These are phyloP conservation scores for Ashinkailepas kermadecensis DNA, from an alignment of 2,888 invertebrate species.

Conservation along the genomic window DNA sequence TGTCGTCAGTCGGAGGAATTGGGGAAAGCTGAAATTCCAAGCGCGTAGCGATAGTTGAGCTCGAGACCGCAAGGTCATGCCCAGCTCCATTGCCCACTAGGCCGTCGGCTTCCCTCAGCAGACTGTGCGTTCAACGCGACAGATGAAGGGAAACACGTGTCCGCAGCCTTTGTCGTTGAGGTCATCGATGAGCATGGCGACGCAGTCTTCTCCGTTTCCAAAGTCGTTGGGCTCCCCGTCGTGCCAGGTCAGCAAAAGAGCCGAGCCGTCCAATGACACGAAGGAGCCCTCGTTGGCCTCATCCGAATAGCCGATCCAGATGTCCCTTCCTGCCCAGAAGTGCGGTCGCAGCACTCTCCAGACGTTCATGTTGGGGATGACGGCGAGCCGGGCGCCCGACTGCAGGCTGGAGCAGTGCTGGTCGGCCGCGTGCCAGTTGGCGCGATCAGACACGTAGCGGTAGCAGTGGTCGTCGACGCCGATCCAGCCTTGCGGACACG, in stretches of 20 bases:
- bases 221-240: not conserved
- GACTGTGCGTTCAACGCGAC: not conserved
- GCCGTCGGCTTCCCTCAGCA: too few species aligned
- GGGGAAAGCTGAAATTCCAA: too few species aligned
- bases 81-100: too few species aligned
- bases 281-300: not conserved
- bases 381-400: not conserved
- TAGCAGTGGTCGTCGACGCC: conserved; percentile 15
- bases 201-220: not conserved
- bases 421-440: not conserved
- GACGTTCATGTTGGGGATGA: not conserved
- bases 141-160: not conserved
- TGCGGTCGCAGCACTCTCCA: not conserved
- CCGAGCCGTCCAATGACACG: not conserved
- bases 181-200: not conserved
- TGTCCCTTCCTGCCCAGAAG: not conserved
- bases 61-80: too few species aligned
- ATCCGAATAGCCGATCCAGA: not conserved
- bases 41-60: too few species aligned
- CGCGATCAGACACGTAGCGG: not conserved
- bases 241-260: not conserved
- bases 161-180: not conserved
- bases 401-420: not conserved
- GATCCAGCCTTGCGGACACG: not conserved
- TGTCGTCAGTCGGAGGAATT: too few species aligned